Evolutionary conservation across 2,888 invertebrate species (phyloP).

Genomic region (Physocephala rufipes): DNA sequence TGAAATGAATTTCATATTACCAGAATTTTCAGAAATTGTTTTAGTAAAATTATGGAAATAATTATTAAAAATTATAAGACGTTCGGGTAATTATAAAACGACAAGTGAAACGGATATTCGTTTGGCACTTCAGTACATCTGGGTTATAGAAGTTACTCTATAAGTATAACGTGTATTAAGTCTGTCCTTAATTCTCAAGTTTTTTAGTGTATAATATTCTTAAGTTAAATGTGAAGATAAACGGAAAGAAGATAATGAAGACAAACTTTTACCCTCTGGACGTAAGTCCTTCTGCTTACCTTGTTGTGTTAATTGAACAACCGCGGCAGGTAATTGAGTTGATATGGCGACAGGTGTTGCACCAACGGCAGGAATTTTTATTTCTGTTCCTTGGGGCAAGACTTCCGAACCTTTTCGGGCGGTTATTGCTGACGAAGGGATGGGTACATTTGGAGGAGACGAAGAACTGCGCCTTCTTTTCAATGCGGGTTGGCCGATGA

Average conservation of each 20-base stretch:
- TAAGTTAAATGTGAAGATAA: conserved; percentile 38
- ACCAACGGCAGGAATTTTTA: conserved; percentile 71
- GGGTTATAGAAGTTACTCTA: too few species aligned
- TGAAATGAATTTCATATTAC: too few species aligned
- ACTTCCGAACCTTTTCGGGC: conserved; percentile 12
- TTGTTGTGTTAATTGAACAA: conserved; percentile 71
- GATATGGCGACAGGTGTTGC: conserved; percentile 72
- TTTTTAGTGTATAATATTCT: neutral
- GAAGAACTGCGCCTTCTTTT: conserved; percentile 33
- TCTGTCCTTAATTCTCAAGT: too few species aligned
- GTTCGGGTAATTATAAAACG: too few species aligned
- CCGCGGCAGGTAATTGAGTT: conserved; percentile 71
- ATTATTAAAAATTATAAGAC: too few species aligned
- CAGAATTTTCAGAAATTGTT: too few species aligned
- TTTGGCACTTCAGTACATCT: too few species aligned
- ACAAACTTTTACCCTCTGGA: neutral
- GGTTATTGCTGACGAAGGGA: conserved; percentile 29
- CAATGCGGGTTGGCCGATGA: conserved; percentile 40
- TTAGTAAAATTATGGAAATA: too few species aligned
- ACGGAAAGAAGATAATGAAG: conserved; percentile 2
- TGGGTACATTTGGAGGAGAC: conserved; percentile 31
- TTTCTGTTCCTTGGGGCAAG: conserved; percentile 67
- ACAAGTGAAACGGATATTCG: too few species aligned
- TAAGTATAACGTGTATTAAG: too few species aligned
- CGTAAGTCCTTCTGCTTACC: conserved; percentile 61